Base-by-base conservation (phyloP, 2,888 invertebrate genomes). In the Pterobdella sp. region DNA sequence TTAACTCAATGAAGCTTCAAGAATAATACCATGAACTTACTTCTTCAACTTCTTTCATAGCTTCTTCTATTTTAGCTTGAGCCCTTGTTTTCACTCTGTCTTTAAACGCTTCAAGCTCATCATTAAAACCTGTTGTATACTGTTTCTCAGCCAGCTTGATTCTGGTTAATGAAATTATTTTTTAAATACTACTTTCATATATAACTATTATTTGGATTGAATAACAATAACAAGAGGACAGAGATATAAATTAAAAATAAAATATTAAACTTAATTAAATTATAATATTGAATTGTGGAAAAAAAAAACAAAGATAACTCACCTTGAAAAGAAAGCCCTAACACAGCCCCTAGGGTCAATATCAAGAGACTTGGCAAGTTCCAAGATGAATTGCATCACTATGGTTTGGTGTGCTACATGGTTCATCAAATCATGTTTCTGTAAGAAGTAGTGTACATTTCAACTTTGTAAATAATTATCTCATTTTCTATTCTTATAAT, bases 331-430 rank as follows among this genome's bases (percentile, higher is more conserved):
- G 86, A 96, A 96, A 14, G 93, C 90, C 72, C 89, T 87, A 29
- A 96, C 88, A 84, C 94, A 95, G 22, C 90, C 90, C 77, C 94
- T 87, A 0, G 96, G 96, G 85, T 96, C 94, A 18, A 91, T 88
- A 81, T 94, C 91, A 76, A 96, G 84, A 80, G 94, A 93, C 81
- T 92, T 95, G 0, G 95, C 92, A 72, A 99, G 85, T 84, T 99
- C 97, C 79, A 99, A 86, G 76, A 98, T 93, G 83, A 96, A 99
- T 86, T 99, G 97, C 91, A 97, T 94, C 79, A 95, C 93, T 81
- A 97, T 96, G 73, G 92, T 93, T 84, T 98, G 97, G 84, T 97
- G 96, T 0, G 97, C 93, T 0, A 98, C 94, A 82, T 95, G 95
- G 26, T 89, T 87, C 95, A 97, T 96, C 74, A 97, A 83, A 18